Evolutionary conservation across 2,797 vertebrate species (phyloP).

Genomic region (Lindbergichthys nudifrons): DNA sequence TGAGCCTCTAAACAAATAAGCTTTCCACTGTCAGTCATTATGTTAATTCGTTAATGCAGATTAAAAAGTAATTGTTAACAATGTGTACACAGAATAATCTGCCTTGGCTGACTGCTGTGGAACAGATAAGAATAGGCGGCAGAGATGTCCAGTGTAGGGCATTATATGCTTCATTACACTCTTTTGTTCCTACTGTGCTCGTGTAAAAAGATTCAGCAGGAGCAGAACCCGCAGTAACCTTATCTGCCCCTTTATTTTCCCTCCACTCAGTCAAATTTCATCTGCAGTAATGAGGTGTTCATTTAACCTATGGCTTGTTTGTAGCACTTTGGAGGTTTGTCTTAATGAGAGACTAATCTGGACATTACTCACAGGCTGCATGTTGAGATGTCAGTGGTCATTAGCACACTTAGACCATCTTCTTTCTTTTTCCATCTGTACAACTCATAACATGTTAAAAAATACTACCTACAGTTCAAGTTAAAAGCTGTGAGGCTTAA

Average conservation of each 20-base stretch:
- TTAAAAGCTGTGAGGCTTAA: not conserved
- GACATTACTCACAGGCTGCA: slow-evolving; percentile 6
- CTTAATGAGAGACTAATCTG: slow-evolving; percentile 34
- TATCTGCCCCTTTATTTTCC: slow-evolving; percentile 62
- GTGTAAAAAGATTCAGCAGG: slow-evolving; percentile 61
- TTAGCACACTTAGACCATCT: not conserved
- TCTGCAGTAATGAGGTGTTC: slow-evolving; percentile 52
- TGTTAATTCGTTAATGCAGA: slow-evolving; percentile 86
- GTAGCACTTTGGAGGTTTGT: slow-evolving; percentile 25
- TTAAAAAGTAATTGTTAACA: slow-evolving; percentile 87
- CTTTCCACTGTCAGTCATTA: slow-evolving; percentile 83
- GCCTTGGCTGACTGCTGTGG: slow-evolving; percentile 76
- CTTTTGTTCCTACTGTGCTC: slow-evolving; percentile 64
- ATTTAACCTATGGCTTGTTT: slow-evolving; percentile 40
- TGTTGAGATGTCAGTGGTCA: not conserved
- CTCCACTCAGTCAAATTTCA: slow-evolving; percentile 37
- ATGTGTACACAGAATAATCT: slow-evolving; percentile 84
- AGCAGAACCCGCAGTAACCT: slow-evolving; percentile 60
- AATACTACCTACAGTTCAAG: not conserved
- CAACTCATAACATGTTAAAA: not conserved
- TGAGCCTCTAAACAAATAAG: slow-evolving; percentile 84
- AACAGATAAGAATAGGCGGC: slow-evolving; percentile 76
- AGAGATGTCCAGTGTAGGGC: slow-evolving; percentile 78
- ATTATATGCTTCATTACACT: slow-evolving; percentile 81
- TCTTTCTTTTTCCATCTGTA: not conserved